Base-by-base conservation (phyloP, 2,888 invertebrate species). In the Loripinus fragilis region DNA sequence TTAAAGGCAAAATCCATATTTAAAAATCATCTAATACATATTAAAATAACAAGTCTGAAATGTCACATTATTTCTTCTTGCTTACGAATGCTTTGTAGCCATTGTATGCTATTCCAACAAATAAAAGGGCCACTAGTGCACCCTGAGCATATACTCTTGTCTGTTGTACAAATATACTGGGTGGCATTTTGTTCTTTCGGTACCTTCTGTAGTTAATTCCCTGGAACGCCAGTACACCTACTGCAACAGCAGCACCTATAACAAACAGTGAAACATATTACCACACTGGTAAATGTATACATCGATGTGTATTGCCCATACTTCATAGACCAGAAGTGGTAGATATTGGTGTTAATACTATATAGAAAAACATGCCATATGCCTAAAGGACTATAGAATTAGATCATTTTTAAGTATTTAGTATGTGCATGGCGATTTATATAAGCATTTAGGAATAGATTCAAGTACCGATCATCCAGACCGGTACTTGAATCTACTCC, bases 101-200 rank as follows among this genome's bases (percentile, higher is more conserved):
- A 55, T 55, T 55, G 28, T 55, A 55, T 25, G 5, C 55, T 25
- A 28, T 28, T 25, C n/a, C 55, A 3, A 55, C 15, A 17, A 55
- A n/a, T 15, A 55, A 23, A 3, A 55, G 55, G 1, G 55, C 55
- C 55, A 55, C 55, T 28, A 55, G 15, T 23, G 55, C 28, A n/a
- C 55, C 55, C 55, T 55, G 55, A 28, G 55, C 55, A 28, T 55
- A 55, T 5, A 55, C 55, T 28, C 55, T 55, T 2, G 55, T 55
- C 55, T 55, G 55, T 28, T 55, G 55, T 23, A 55, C 23, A 23
- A 55, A 55, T 23, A 55, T 55, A 15, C 55, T 55, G 23, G 55
- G 23, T 23, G 55, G 55, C 55, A 55, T 55, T 25, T 55, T 55
- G 25, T 55, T 55, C 12, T 23, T 17, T 25, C 25, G 23, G 55